phyloP scores from a whole-genome alignment of 1,140 invertebrate species.

The Acromyrmex heyeri region DNA sequence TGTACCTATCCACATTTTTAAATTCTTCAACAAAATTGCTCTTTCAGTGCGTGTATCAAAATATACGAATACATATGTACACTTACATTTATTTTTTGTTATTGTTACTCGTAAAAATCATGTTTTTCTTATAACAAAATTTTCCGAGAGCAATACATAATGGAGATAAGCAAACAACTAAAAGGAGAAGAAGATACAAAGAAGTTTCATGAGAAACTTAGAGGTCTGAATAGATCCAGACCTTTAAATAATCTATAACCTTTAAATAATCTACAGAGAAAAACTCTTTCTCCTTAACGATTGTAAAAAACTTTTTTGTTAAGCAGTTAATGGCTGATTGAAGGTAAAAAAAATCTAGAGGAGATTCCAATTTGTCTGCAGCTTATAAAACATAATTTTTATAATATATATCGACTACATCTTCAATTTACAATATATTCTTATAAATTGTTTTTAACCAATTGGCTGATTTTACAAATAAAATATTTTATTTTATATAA shows the following conservation, averaged over 20 bases:
- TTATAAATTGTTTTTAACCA: neutral
- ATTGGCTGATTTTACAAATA: neutral
- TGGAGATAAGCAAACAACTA: neutral
- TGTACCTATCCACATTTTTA: no score
- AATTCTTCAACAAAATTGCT: no score
- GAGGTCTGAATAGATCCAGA: conserved; percentile 19
- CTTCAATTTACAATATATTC: conserved; percentile 3
- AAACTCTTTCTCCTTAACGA: conserved; percentile 12
- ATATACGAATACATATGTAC: no score
- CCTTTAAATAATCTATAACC: conserved; percentile 10
- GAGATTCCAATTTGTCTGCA: neutral
- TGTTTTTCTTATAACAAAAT: neutral
- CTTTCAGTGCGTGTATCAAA: no score
- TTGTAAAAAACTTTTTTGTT: conserved; percentile 28
- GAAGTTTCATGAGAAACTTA: conserved; percentile 31
- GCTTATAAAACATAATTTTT: neutral
- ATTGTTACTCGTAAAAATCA: neutral
- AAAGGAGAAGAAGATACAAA: conserved; percentile 24
- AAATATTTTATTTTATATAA: neutral
- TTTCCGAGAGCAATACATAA: neutral
- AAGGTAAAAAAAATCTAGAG: neutral
- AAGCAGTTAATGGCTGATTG: conserved; percentile 29
- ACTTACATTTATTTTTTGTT: no score
- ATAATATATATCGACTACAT: neutral
- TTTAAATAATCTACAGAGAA: neutral